Conservation (phyloP, 2,797 vertebrate species). For the Sphenodon punctatus region DNA sequence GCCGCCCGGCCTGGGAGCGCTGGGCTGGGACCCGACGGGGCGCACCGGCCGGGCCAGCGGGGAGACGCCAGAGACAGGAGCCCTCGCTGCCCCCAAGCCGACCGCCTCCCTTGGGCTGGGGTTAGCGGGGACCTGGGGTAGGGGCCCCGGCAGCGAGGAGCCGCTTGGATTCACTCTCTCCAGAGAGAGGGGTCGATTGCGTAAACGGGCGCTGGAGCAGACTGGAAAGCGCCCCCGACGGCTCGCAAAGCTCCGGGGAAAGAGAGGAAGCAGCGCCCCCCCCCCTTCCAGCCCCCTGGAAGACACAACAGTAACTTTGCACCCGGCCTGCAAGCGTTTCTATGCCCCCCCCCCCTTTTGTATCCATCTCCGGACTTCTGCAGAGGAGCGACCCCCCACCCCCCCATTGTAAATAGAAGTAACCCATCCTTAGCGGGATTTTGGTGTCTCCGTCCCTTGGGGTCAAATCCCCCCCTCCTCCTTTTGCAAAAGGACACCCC, state of each 20-base stretch:
- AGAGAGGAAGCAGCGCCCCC: not conserved
- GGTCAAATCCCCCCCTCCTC: not conserved
- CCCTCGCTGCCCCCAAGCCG: too few relatives aligned
- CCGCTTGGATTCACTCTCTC: not conserved
- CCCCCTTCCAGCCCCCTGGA: not conserved
- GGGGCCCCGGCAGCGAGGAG: not conserved
- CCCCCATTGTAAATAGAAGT: constrained; percentile 41
- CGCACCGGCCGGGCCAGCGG: too few relatives aligned
- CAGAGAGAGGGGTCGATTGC: too few relatives aligned
- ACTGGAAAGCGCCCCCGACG: too few relatives aligned
- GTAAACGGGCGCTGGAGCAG: too few relatives aligned
- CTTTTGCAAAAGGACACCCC: constrained; percentile 59
- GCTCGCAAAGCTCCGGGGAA: not conserved
- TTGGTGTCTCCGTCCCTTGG: not conserved
- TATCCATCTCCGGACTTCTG: constrained; percentile 1
- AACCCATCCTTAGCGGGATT: constrained; percentile 26
- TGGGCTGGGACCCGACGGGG: not conserved
- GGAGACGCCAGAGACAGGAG: too few relatives aligned
- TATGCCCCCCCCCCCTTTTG: constrained; percentile 30
- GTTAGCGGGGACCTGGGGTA: not conserved
- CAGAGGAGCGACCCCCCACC: not conserved
- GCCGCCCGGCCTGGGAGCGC: not conserved
- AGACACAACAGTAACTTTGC: not conserved
- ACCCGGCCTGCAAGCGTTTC: not conserved
- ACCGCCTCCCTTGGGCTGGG: too few relatives aligned